phyloP scores from a whole-genome alignment of 2,888 invertebrate species.

The Drosophila greeni region DNA sequence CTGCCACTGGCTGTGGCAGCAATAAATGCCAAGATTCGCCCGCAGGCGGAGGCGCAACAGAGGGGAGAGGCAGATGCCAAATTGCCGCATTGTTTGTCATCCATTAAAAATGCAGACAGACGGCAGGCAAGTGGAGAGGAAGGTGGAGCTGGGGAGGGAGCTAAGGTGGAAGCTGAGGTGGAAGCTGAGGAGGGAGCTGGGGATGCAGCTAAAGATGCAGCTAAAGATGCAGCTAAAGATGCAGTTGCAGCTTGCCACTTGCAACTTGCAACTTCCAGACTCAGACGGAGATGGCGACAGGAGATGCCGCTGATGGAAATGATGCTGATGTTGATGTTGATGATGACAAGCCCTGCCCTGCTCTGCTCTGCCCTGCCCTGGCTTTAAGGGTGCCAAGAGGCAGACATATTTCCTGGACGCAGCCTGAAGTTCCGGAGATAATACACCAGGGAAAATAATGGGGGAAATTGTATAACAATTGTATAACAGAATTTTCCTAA shows the following conservation, averaged over 20 bases:
- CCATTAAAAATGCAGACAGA: slow-evolving; percentile 57
- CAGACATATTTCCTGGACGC: slow-evolving; percentile 20
- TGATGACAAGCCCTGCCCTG: not conserved
- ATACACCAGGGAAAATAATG: not conserved
- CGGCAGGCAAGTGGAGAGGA: slow-evolving; percentile 1
- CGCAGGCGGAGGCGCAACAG: slow-evolving; percentile 6
- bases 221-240: too few relatives aligned
- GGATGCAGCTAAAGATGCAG: too few relatives aligned
- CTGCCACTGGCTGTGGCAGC: slow-evolving; percentile 40
- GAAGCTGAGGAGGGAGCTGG: too few relatives aligned
- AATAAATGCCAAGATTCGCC: slow-evolving; percentile 8
- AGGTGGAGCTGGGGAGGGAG: not conserved
- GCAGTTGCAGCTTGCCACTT: not conserved
- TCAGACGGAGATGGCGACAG: not conserved
- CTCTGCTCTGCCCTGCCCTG: slow-evolving; percentile 7
- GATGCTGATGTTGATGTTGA: slow-evolving; percentile 9
- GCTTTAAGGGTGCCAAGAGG: slow-evolving; percentile 19
- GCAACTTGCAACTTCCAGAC: not conserved
- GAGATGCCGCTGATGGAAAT: slow-evolving; percentile 1
- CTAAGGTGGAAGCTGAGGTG: too few relatives aligned
- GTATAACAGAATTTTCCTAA: too few relatives aligned
- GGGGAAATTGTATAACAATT: too few relatives aligned
- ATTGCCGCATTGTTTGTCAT: slow-evolving; percentile 67
- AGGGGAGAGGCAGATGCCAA: slow-evolving; percentile 34
- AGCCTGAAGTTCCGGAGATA: slow-evolving; percentile 13